Evolutionary conservation across 2,113 vertebrate genomes (phyloP).

Genomic region (Peucedramus taeniatus): DNA sequence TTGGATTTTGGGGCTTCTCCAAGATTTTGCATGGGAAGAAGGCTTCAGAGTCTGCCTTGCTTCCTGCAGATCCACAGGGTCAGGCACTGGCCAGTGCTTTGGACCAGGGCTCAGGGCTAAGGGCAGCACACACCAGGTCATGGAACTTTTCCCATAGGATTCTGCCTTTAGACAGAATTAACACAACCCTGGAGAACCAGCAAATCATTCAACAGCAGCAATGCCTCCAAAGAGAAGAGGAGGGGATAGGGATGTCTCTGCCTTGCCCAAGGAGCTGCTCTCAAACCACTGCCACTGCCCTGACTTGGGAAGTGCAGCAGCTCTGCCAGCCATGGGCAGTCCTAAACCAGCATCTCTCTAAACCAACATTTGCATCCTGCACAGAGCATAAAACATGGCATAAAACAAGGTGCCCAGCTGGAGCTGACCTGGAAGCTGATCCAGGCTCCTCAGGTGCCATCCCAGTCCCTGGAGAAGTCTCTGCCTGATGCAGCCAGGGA

Average conservation of each 20-base stretch:
- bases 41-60: neutral
- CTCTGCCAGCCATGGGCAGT: neutral
- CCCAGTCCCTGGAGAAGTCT: accelerated
- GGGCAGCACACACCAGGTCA: neutral
- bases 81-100: accelerated
- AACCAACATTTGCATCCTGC: neutral
- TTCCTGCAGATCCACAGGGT: neutral
- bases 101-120: neutral
- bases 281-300: neutral
- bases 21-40: neutral
- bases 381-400: accelerated
- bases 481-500: neutral
- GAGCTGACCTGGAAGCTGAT: neutral
- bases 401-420: accelerated
- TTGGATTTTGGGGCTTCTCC: neutral
- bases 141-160: accelerated
- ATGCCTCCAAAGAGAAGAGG: accelerated
- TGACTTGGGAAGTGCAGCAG: accelerated
- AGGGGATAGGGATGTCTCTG: neutral
- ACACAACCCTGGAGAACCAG: neutral
- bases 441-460: neutral
- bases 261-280: accelerated
- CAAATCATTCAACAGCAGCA: neutral
- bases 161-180: neutral
- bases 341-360: neutral